phyloP scores from a whole-genome alignment of 1,140 invertebrate genomes.

The Phthorimaea operculella region DNA sequence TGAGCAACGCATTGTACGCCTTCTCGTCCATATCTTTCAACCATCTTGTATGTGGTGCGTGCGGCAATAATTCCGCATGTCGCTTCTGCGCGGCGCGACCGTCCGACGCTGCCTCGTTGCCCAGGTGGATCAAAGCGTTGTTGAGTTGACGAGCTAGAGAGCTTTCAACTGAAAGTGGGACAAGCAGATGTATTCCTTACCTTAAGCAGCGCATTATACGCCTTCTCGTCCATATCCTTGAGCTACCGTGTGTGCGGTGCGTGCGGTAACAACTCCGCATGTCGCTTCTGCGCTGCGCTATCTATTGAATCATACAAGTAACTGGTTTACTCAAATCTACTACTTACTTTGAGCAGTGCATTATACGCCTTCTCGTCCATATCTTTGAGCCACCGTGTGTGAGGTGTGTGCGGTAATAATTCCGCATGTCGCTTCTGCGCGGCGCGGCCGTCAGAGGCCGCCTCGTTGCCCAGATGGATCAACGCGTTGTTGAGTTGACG shows the following conservation, averaged over 20 bases:
- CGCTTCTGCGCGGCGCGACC: conserved; percentile 74
- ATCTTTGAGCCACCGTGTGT: conserved; percentile 91
- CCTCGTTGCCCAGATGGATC: conserved; percentile 81
- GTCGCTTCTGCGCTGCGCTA: no score
- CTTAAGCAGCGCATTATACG: conserved; percentile 82
- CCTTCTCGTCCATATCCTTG: conserved; percentile 85
- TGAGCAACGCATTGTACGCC: conserved; percentile 82
- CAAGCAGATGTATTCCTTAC: no score
- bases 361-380: conserved; percentile 86
- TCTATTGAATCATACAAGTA: neutral
- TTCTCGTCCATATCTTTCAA: conserved; percentile 85
- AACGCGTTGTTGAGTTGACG: conserved; percentile 93
- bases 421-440: conserved; percentile 77
- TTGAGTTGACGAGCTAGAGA: conserved; percentile 94
- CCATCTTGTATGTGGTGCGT: conserved; percentile 92
- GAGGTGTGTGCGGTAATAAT: conserved; percentile 83
- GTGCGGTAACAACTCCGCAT: no score
- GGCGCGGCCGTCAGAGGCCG: conserved; percentile 70
- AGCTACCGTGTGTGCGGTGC: no score
- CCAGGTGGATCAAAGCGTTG: conserved; percentile 93
- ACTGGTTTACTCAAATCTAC: conserved; percentile 62
- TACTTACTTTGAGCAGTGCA: conserved; percentile 74
- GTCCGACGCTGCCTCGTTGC: conserved; percentile 46
- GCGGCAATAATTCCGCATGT: conserved; percentile 85
- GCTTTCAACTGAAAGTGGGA: no score